Conservation (phyloP, 2,888 invertebrate species). For the Netelia inedita region DNA sequence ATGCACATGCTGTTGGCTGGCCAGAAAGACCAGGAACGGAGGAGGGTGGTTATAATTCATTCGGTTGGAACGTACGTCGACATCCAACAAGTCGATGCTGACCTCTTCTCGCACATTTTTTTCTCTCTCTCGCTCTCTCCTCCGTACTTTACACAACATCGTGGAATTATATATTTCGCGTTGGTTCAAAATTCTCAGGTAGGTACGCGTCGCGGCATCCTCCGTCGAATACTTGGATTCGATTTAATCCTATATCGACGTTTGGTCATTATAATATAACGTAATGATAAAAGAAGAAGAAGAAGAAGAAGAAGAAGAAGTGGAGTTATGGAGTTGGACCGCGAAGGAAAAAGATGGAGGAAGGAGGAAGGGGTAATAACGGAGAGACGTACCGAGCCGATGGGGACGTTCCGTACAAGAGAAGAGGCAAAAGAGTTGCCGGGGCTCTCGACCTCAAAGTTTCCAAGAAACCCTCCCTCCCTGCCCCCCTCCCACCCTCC, state of each 20-base stretch:
- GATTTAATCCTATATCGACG: too few species aligned
- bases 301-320: too few species aligned
- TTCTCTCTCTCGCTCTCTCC: constrained; percentile 10
- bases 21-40: constrained; percentile 26
- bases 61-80: constrained; percentile 70
- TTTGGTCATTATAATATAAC: too few species aligned
- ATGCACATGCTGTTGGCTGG: background rate
- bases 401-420: background rate
- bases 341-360: too few species aligned
- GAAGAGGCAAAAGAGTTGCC: constrained; percentile 66
- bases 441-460: constrained; percentile 72
- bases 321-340: too few species aligned
- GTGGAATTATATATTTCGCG: constrained; percentile 53
- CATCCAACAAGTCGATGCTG: constrained; percentile 64
- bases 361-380: too few species aligned
- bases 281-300: too few species aligned
- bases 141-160: constrained; percentile 35
- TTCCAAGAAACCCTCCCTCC: constrained; percentile 67
- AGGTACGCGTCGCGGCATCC: too few species aligned
- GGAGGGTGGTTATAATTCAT: constrained; percentile 66
- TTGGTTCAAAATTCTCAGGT: background rate
- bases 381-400: constrained; percentile 20
- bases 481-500: constrained; percentile 33
- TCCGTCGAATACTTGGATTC: too few species aligned
- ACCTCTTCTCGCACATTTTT: constrained; percentile 60